These are phyloP conservation scores for Drosophila auraria DNA, from an alignment of 1,140 invertebrate genomes.

Conservation along the genomic window DNA sequence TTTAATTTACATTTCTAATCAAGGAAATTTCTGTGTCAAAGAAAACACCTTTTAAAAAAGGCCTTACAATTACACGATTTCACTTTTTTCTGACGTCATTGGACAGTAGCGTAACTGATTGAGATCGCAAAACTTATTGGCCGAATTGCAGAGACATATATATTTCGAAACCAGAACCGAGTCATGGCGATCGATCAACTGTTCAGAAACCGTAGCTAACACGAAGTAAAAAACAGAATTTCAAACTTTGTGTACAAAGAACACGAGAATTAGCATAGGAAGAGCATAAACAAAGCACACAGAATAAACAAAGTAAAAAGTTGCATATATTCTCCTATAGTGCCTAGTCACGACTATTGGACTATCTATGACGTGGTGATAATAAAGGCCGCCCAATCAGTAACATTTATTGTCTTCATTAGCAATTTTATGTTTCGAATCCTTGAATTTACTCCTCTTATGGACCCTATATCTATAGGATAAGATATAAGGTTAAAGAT, in stretches of 20 bases:
- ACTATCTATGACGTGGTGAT: conserved; percentile 32
- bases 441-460: background rate
- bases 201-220: conserved; percentile 20
- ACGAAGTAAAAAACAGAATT: conserved; percentile 2
- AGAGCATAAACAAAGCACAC: background rate
- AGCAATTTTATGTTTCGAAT: background rate
- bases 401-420: background rate
- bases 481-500: too few relatives aligned
- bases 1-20: too few relatives aligned
- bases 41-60: conserved; percentile 10
- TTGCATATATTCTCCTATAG: background rate
- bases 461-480: too few relatives aligned
- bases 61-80: conserved; percentile 57
- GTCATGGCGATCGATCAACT: conserved; percentile 37
- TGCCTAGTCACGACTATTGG: conserved; percentile 18
- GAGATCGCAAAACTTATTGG: conserved; percentile 7
- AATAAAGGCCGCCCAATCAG: background rate
- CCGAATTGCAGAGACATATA: background rate
- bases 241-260: conserved; percentile 7
- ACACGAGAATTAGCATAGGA: conserved; percentile 22
- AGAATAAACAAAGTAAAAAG: conserved; percentile 13
- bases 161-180: conserved; percentile 23
- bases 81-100: conserved; percentile 70
- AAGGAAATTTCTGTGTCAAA: too few relatives aligned
- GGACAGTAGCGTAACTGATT: conserved; percentile 28